Conservation (phyloP, 2,113 vertebrate species). For the Arizona elegans region DNA sequence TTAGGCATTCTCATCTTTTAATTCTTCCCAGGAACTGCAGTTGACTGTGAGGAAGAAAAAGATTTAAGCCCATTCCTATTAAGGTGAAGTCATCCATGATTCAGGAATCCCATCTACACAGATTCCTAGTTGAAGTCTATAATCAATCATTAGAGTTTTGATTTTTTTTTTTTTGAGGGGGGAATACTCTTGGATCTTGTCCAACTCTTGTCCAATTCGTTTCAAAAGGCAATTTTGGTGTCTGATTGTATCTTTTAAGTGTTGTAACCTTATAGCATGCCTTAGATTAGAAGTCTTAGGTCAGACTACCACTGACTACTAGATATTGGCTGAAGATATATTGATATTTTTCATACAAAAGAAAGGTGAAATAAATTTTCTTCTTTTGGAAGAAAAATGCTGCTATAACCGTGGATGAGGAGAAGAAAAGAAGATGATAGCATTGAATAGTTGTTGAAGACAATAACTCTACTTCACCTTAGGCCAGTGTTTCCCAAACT, state of each 20-base stretch:
- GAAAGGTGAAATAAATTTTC: neutral
- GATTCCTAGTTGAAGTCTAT: neutral
- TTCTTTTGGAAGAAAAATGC: neutral
- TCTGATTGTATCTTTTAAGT: neutral
- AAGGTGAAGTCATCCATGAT: neutral
- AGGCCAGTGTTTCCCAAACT: neutral
- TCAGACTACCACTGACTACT: neutral
- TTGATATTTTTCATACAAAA: neutral
- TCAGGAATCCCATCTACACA: neutral
- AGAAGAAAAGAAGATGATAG: neutral
- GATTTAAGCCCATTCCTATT: neutral
- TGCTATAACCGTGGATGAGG: neutral
- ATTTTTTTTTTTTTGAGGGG: neutral
- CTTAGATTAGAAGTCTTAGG: neutral
- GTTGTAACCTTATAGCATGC: neutral
- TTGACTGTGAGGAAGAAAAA: neutral
- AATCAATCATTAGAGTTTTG: neutral
- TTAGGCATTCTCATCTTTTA: neutral
- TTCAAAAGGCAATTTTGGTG: neutral
- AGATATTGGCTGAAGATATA: neutral
- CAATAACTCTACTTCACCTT: neutral
- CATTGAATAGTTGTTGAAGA: neutral
- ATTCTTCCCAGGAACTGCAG: neutral
- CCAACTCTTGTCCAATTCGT: neutral
- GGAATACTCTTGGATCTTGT: neutral